Base-by-base conservation (phyloP, 2,113 vertebrate species). In the Urocitellus parryii region DNA sequence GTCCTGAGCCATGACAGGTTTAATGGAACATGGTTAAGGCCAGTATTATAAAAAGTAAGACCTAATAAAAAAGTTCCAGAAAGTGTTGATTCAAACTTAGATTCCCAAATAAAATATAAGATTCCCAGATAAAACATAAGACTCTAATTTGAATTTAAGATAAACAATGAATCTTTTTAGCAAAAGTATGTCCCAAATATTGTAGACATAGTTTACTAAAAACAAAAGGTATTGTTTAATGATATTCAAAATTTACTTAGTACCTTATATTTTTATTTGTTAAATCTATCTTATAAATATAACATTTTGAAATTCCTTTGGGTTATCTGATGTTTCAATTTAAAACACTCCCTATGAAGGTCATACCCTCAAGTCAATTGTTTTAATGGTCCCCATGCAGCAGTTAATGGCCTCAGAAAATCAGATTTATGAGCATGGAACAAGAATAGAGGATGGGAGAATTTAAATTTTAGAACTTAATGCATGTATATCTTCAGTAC, bases 211-310 rank as follows among this genome's bases (percentile, higher is more conserved):
- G 37, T 72, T 70, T 39, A 73, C 9, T 81, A 65, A 24, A 70
- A 96, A 42, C 14, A 63, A 78, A 80, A 83, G 81, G 63, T 16
- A 13, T 37, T 68, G 20, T 76, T 88, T 58, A n/a, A 20, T 88
- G 51, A 86, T 89, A 86, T 89, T 56, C 34, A 84, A 95, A 94
- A 90, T 92, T 83, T 90, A 90, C 18, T 79, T 48, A 24, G 29
- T 20, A 93, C 51, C 20, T 32, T 90, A 27, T 48, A 70, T 58
- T 90, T 86, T 86, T 86, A 42, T 89, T 96, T 88, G 39, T 83
- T 79, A 88, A 90, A 67, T 34, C 61, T 96, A 58, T 29, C 48
- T 16, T 78, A 74, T 10, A 96, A 81, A 91, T 81, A 63, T 17
- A 78, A 7, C 24, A 83, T 92, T 79, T 92, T 70, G 48, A 87